A percentile compares a stretch with the other conserved stretches of the same genome.
Evolutionary conservation across 2,113 vertebrate species (phyloP).

Genomic region (Dromiciops gliroides): DNA sequence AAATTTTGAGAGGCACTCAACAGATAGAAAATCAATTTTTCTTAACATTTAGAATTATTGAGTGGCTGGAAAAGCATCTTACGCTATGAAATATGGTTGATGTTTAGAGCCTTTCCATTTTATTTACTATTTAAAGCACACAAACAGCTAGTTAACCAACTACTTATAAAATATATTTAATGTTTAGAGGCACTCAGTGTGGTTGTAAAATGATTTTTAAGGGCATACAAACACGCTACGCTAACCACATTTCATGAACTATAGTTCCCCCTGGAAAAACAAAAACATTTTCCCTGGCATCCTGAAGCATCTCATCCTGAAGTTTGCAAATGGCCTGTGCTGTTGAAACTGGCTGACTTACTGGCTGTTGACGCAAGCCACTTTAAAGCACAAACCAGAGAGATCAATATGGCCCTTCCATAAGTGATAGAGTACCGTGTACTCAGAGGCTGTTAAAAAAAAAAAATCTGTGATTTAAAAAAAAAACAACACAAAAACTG

Average conservation of each 20-base stretch:
- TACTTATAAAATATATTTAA: constrained; percentile 84
- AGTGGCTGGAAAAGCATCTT: constrained; percentile 71
- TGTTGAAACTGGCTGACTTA: constrained; percentile 76
- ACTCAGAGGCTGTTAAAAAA: constrained; percentile 76
- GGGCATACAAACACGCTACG: constrained; percentile 69
- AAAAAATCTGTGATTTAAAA: constrained; percentile 59
- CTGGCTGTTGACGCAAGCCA: constrained; percentile 77
- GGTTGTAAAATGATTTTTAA: constrained; percentile 82
- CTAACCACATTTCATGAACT: constrained; percentile 76
- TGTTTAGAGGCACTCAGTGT: constrained; percentile 77
- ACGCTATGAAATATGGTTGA: constrained; percentile 76
- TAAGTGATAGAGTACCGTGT: constrained; percentile 72
- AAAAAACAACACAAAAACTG: background rate
- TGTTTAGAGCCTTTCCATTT: constrained; percentile 81
- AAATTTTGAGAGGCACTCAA: constrained; percentile 77
- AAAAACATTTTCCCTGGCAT: constrained; percentile 76
- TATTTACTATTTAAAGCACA: constrained; percentile 83
- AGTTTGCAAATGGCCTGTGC: constrained; percentile 74
- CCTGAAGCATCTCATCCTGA: constrained; percentile 66
- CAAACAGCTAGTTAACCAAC: constrained; percentile 81
- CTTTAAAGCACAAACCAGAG: constrained; percentile 79
- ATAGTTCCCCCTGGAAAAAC: constrained; percentile 73
- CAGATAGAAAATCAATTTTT: constrained; percentile 70
- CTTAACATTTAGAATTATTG: constrained; percentile 74
- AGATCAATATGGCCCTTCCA: constrained; percentile 80